A percentile compares a stretch with the other conserved stretches of the same genome.
phyloP scores from a whole-genome alignment of 2,888 invertebrate genomes.

The Phrixothrix hirtus region DNA sequence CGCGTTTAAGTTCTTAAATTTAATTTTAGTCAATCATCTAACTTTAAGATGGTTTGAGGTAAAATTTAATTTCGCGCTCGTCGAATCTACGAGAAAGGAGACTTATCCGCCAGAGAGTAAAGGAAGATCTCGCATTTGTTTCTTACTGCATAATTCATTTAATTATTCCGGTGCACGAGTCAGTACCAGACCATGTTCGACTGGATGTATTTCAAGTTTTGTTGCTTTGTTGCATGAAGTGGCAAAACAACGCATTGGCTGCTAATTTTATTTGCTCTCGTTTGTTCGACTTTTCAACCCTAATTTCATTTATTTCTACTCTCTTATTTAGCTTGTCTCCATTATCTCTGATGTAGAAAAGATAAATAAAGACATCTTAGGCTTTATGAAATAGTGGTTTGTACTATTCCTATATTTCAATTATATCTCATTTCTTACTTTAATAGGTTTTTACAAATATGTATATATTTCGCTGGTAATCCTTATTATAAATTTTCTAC shows the following conservation, averaged over 20 bases:
- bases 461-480: too few species aligned
- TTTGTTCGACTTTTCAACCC: conserved; percentile 49
- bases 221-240: conserved; percentile 43
- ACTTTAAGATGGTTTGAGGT: conserved; percentile 54
- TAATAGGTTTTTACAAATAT: too few species aligned
- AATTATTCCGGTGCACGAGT: conserved; percentile 47
- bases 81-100: conserved; percentile 44
- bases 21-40: conserved; percentile 58
- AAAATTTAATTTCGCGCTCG: conserved; percentile 54
- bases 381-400: neutral
- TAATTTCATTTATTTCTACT: conserved; percentile 45
- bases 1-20: conserved; percentile 57
- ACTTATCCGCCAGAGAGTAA: conserved; percentile 32
- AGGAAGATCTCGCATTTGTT: conserved; percentile 44
- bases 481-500: too few species aligned
- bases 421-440: neutral
- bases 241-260: conserved; percentile 53
- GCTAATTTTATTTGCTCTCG: conserved; percentile 57
- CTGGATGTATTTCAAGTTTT: conserved; percentile 35
- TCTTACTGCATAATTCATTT: conserved; percentile 53
- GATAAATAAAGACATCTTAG: too few species aligned
- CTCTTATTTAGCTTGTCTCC: conserved; percentile 11
- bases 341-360: too few species aligned
- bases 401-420: neutral
- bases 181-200: conserved; percentile 40